Evolutionary conservation across 2,797 vertebrate species (phyloP), one percentile per base, ranked within the genome.

Genomic region (Glossophaga mutica): DNA sequence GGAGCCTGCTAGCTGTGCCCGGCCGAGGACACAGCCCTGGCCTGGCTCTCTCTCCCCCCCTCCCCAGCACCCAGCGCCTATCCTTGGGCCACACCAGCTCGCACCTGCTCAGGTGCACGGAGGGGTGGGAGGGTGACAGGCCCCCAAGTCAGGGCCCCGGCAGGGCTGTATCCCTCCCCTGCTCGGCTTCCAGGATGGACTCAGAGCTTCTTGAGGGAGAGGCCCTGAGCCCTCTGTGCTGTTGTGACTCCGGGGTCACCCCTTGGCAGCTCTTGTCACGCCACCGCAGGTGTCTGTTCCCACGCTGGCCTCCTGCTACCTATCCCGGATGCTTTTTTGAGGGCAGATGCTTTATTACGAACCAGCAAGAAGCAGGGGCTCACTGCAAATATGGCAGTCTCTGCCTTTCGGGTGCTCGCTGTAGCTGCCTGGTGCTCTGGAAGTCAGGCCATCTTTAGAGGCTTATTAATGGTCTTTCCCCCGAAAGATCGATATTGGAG

Each of bases 211-310:
- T 76, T 16, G 0, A 4, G 34, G 94, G 71, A 32, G 46, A 90
- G 57, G 46, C 32, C 2, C 42, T 7, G 18, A 5, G 19, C 16
- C 22, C 29, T 39, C 68, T 11, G 26, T n/a, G 29, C 22, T 26
- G 4, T 14, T 4, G 1, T 44, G 4, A 32, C 79, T 44, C 67
- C 22, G 6, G 15, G 55, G 46, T 6, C 82, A 9, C 39, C 57
- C 46, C 22, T 76, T 0, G 7, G 22, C 6, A 21, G 34, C 39
- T 71, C 62, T 78, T 44, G 0, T 18, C 52, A 5, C 0, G 0
- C 74, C 3, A 22, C 37, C 0, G 4, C 37, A 81, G 44, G 15
- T 6, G 5, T 42, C 26, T 88, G 10, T 55, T 12, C 74, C 86
- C 29, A 10, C 15, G 0, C 19, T 71, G 79, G 32, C 46, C 71